Evolutionary conservation across 2,113 vertebrate species (phyloP).

Genomic region (Bothrops jararaca): DNA sequence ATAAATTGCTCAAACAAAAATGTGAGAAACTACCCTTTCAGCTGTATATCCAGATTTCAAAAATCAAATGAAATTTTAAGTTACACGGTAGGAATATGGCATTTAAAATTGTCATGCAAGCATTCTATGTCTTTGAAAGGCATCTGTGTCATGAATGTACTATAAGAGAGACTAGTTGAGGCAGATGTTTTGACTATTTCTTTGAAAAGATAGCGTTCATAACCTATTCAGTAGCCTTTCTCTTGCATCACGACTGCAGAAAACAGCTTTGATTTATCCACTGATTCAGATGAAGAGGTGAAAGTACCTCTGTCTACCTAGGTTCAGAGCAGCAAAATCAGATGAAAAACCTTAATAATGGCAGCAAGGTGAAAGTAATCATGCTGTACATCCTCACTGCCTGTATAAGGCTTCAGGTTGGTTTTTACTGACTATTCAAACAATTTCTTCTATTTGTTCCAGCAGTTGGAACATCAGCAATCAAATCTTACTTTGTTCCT

Average conservation of each 20-base stretch:
- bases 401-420: neutral
- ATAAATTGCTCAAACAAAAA: neutral
- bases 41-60: neutral
- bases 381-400: neutral
- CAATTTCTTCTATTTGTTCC: neutral
- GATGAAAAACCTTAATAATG: neutral
- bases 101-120: neutral
- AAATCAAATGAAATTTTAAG: neutral
- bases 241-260: neutral
- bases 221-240: neutral
- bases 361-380: neutral
- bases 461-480: neutral
- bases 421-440: neutral
- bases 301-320: neutral
- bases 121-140: neutral
- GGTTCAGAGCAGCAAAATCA: neutral
- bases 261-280: neutral
- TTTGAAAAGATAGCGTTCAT: neutral
- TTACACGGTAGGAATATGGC: neutral
- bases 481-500: neutral
- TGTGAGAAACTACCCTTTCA: neutral
- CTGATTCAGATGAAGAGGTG: neutral
- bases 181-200: neutral
- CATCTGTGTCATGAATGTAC: neutral
- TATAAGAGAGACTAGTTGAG: neutral